phyloP scores from a whole-genome alignment of 2,113 vertebrate species.

The Serilophus lunatus region DNA sequence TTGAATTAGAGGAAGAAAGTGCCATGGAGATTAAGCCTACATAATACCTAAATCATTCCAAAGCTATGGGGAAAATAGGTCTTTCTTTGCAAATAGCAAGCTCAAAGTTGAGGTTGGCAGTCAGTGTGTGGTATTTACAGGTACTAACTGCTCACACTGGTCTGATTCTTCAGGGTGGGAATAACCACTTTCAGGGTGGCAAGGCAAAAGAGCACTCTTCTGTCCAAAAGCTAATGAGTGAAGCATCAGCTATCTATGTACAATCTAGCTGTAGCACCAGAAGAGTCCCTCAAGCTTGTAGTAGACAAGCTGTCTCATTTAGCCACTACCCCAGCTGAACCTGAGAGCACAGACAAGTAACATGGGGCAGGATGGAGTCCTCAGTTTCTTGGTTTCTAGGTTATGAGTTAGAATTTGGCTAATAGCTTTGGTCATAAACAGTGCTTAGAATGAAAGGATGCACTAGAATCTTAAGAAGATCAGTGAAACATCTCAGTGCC shows the following conservation, averaged over 20 bases:
- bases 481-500: neutral
- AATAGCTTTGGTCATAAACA: neutral
- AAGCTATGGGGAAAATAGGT: neutral
- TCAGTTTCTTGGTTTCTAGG: neutral
- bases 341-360: neutral
- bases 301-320: neutral
- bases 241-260: neutral
- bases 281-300: neutral
- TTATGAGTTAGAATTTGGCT: neutral
- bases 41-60: neutral
- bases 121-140: neutral
- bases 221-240: neutral
- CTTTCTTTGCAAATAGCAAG: neutral
- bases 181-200: neutral
- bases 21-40: neutral
- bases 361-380: neutral
- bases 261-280: neutral
- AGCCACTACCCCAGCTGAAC: neutral
- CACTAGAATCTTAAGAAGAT: neutral
- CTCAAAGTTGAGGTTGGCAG: neutral
- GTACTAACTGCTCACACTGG: neutral
- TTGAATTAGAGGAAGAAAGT: slow-evolving; percentile 2
- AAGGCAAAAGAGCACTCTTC: neutral
- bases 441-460: neutral
- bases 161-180: neutral